Conservation (phyloP, 2,888 invertebrate genomes). For the Ophion obscuratus region DNA sequence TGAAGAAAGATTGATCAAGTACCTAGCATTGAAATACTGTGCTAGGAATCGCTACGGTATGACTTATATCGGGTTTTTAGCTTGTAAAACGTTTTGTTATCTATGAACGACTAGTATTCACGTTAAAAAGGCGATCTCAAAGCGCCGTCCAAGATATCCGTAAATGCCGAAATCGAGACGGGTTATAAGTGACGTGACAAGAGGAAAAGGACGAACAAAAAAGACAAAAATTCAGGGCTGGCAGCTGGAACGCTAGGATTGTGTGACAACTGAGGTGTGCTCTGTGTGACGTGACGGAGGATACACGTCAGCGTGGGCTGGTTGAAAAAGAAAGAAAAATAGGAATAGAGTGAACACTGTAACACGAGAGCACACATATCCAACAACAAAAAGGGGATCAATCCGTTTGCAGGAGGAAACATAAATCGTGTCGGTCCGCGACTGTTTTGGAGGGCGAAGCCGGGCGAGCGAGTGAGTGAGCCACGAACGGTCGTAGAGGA, state of each 20-base stretch:
- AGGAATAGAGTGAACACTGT: constrained; percentile 63
- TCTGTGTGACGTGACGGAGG: constrained; percentile 16
- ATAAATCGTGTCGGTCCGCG: constrained; percentile 79
- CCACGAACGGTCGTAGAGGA: constrained; percentile 54
- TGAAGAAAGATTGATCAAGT: too few relatives aligned
- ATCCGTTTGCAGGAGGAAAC: constrained; percentile 81
- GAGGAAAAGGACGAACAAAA: not conserved
- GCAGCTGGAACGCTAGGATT: constrained; percentile 31
- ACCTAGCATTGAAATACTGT: too few relatives aligned
- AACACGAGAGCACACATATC: constrained; percentile 62
- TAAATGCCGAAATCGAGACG: constrained; percentile 3
- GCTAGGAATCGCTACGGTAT: too few relatives aligned
- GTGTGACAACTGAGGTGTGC: constrained; percentile 52
- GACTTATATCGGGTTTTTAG: too few relatives aligned
- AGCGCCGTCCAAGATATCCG: not conserved
- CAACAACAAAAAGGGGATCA: constrained; percentile 82
- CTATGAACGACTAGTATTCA: not conserved
- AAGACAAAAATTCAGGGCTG: constrained; percentile 24
- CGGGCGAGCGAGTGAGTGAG: constrained; percentile 69
- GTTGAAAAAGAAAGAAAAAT: constrained; percentile 38
- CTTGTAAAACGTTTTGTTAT: too few relatives aligned
- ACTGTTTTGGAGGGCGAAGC: constrained; percentile 79
- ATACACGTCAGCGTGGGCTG: constrained; percentile 38
- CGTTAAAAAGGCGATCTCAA: not conserved
- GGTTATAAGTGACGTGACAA: not conserved